These are phyloP conservation scores for Patiria miniata DNA, from an alignment of 35 echinoderm and acorn worm genomes.

Conservation along the genomic window DNA sequence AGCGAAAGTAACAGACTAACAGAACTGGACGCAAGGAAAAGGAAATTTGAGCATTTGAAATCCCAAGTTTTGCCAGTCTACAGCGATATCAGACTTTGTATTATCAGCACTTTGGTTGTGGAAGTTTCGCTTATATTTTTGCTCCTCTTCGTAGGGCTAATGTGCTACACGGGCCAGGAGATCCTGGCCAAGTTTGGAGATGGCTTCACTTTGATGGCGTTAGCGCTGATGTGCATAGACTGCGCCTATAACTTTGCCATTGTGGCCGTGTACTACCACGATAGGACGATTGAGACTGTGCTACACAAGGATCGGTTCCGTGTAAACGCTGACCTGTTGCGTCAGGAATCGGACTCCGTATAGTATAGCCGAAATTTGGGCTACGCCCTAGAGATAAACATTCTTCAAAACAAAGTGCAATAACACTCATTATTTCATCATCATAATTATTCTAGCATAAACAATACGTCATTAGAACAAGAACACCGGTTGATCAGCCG, in stretches of 20 bases:
- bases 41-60: not conserved
- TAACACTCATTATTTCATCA: too few relatives aligned
- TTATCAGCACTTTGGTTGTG: not conserved
- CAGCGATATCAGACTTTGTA: conserved; percentile 19
- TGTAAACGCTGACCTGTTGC: not conserved
- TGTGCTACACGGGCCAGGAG: not conserved
- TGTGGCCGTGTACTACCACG: conserved; percentile 12
- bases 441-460: too few relatives aligned
- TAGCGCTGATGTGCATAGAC: not conserved
- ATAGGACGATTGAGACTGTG: conserved; percentile 13
- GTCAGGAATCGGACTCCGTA: not conserved
- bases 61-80: not conserved
- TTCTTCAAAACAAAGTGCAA: too few relatives aligned
- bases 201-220: not conserved
- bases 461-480: too few relatives aligned
- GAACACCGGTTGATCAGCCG: too few relatives aligned
- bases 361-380: not conserved
- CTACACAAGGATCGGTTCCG: not conserved
- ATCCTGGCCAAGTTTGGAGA: not conserved
- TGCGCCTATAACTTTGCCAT: not conserved
- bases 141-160: not conserved
- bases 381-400: too few relatives aligned
- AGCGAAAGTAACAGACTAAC: not conserved
- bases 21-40: not conserved
- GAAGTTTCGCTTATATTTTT: not conserved